Percentiles rank a stretch among this genome's conserved stretches.
phyloP scores from a whole-genome alignment of 2,797 vertebrate species.

The Rhinogobio ventralis region DNA sequence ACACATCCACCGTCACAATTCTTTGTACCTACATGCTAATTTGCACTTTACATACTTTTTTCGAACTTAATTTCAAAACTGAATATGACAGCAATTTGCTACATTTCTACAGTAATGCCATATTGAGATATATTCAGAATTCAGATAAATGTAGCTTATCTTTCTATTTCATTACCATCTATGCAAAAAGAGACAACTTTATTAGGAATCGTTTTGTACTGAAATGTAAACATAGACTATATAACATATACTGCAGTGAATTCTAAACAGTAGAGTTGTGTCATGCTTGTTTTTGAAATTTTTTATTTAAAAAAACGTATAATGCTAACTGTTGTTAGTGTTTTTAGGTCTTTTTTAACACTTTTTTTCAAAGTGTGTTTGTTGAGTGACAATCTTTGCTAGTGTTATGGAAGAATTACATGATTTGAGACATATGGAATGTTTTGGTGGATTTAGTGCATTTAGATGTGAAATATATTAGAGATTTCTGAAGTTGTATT shows the following conservation, averaged over 20 bases:
- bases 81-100: not conserved
- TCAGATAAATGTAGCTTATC: not conserved
- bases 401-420: not conserved
- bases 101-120: not conserved
- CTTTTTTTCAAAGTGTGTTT: not conserved
- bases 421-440: not conserved
- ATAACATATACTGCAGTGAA: not conserved
- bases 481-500: not conserved
- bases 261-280: not conserved
- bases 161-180: not conserved
- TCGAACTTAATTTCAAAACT: not conserved
- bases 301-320: not conserved
- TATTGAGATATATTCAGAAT: not conserved
- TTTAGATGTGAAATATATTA: not conserved
- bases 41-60: not conserved
- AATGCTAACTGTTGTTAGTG: not conserved
- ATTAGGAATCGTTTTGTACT: not conserved
- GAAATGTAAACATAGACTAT: not conserved
- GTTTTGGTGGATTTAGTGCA: not conserved
- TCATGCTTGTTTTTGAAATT: not conserved
- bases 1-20: not conserved
- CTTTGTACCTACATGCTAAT: not conserved
- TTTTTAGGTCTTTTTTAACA: not conserved
- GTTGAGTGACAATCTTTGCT: not conserved
- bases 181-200: not conserved